A percentile compares a stretch with the other conserved stretches of the same genome.
Conservation (phyloP, 2,888 invertebrate genomes). For the Therioaphis trifolii region DNA sequence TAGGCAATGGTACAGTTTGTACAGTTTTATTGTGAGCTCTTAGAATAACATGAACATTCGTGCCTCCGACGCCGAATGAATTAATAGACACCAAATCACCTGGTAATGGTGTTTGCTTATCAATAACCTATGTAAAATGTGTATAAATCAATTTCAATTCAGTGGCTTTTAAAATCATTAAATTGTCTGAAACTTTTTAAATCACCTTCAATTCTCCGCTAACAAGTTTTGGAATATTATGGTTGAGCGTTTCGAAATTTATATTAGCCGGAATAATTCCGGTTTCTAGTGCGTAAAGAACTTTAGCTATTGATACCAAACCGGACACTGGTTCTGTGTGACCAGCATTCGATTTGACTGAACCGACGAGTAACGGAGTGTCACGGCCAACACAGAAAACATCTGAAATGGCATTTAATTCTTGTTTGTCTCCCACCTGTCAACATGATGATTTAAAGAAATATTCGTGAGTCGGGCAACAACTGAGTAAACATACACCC, state of each 20-base stretch:
- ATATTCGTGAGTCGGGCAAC: neutral
- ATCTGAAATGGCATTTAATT: conserved; percentile 83
- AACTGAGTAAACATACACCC: conserved; percentile 28
- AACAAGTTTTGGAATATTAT: conserved; percentile 71
- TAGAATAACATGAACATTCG: conserved; percentile 63
- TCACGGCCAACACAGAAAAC: conserved; percentile 80
- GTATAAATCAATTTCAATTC: neutral
- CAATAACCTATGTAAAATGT: conserved; percentile 54
- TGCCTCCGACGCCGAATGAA: conserved; percentile 64
- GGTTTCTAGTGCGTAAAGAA: conserved; percentile 83
- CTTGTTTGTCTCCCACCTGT: conserved; percentile 89
- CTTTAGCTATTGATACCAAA: conserved; percentile 84
- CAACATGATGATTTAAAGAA: neutral
- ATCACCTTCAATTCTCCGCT: conserved; percentile 71
- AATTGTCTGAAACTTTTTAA: neutral
- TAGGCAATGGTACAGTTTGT: conserved; percentile 71
- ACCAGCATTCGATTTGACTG: conserved; percentile 93
- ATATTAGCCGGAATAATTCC: conserved; percentile 87
- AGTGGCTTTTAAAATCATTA: neutral
- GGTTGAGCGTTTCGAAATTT: conserved; percentile 77
- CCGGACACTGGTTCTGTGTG: conserved; percentile 91
- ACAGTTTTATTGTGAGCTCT: conserved; percentile 55
- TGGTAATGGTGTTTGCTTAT: conserved; percentile 58
- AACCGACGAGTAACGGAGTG: conserved; percentile 83
- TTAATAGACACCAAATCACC: conserved; percentile 64